Base-by-base conservation (phyloP, 2,113 vertebrate genomes). In the Hydrolagus affinis region DNA sequence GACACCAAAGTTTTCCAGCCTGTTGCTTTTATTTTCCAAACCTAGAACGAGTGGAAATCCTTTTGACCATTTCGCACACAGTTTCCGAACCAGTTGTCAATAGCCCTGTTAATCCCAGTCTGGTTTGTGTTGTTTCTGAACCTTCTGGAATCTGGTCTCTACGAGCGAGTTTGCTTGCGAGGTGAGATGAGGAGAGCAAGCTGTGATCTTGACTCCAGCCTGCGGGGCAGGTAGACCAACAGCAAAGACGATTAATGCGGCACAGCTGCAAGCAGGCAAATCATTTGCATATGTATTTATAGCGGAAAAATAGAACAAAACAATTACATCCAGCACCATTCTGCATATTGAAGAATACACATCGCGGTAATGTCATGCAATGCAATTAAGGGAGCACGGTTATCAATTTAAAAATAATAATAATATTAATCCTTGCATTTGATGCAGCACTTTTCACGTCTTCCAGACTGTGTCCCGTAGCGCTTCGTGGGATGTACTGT, bases 201-300 rank as follows among this genome's bases (percentile, higher is more conserved):
- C 86, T 88, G 9, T 19, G 44, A 15, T n/a, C 1, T 1, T 85
- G 3, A 89, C 90, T 90, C 91, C 76, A 90, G 91, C 90, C 91
- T 90, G 89, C 87, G 85, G 92, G 92, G 89, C 90, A 91, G 92
- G 91, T 92, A 91, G 90, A 60, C 28, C 90, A 92, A 90, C 90
- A 92, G 88, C 90, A 89, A 89, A 89, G 92, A 88, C 91, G 89
- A 92, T 92, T 92, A 92, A 93, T 92, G 91, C 88, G 88, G 90
- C 92, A 92, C 94, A 95, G 94, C 95, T 96, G 94, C 92, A 90
- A 87, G 86, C 90, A 89, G 85, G 88, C 32, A 17, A 87, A 88
- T 89, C 85, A 90, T 95, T 93, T 93, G 89, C 91, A 92, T 91
- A 90, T 91, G 90, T 92, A 93, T 95, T 95, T 94, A 94, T 93